Percentiles rank a stretch among this genome's conserved stretches.
Conservation (phyloP, 2,888 invertebrate genomes). For the Neria commutata region DNA sequence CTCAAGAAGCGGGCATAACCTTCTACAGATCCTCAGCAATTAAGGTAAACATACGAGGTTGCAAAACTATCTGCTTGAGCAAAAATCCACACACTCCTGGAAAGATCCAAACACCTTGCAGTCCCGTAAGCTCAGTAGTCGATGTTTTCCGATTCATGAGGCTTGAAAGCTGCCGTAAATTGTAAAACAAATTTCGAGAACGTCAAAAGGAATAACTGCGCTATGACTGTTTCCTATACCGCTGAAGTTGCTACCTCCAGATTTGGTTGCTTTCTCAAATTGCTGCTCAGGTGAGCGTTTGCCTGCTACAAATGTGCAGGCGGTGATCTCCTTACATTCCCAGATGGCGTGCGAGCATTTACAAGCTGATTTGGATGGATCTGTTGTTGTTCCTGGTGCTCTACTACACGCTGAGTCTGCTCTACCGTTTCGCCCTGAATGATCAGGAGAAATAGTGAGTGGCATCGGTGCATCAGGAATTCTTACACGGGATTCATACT, state of each 20-base stretch:
- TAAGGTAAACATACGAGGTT: too few relatives aligned
- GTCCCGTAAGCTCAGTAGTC: too few relatives aligned
- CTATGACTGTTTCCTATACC: slow-evolving; percentile 54
- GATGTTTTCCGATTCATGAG: too few relatives aligned
- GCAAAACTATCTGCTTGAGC: too few relatives aligned
- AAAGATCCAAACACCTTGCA: too few relatives aligned
- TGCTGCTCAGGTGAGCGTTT: slow-evolving; percentile 41
- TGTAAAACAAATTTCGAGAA: too few relatives aligned
- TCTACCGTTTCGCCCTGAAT: slow-evolving; percentile 36
- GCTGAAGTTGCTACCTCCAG: slow-evolving; percentile 52
- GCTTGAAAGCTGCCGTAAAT: too few relatives aligned
- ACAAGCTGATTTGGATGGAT: slow-evolving; percentile 91
- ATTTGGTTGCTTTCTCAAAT: slow-evolving; percentile 51
- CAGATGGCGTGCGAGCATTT: slow-evolving; percentile 94
- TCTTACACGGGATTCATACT: not conserved
- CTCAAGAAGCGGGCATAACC: too few relatives aligned
- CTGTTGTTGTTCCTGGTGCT: slow-evolving; percentile 76
- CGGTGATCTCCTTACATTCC: not conserved
- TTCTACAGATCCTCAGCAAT: too few relatives aligned
- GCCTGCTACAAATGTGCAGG: not conserved
- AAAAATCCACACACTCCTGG: too few relatives aligned
- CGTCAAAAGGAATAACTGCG: too few relatives aligned
- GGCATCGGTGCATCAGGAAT: not conserved
- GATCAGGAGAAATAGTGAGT: slow-evolving; percentile 33
- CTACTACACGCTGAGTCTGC: slow-evolving; percentile 67